These are phyloP conservation scores for Papilio machaon DNA, from an alignment of 1,140 invertebrate species.

Conservation along the genomic window DNA sequence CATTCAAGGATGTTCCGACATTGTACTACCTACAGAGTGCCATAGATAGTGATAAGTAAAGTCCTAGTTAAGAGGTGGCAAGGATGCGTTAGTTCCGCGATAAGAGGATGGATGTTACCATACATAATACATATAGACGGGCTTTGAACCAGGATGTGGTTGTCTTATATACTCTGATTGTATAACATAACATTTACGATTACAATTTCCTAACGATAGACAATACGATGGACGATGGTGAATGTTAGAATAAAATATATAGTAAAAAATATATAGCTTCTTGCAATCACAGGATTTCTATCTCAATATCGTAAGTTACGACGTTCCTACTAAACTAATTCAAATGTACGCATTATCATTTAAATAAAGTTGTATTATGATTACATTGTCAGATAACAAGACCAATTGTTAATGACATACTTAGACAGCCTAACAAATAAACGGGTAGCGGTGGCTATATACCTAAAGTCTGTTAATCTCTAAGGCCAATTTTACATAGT, in stretches of 20 bases:
- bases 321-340: too few relatives aligned
- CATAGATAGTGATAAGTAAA: constrained; percentile 20
- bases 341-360: too few relatives aligned
- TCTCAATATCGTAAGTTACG: too few relatives aligned
- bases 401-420: not conserved
- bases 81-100: constrained; percentile 27
- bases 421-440: not conserved
- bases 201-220: too few relatives aligned
- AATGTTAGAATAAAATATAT: too few relatives aligned
- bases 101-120: not conserved
- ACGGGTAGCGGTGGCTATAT: not conserved
- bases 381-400: too few relatives aligned
- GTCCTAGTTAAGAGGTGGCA: constrained; percentile 1
- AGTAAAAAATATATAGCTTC: too few relatives aligned
- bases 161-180: not conserved
- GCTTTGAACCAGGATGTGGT: not conserved
- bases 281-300: too few relatives aligned
- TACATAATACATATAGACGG: constrained; percentile 1
- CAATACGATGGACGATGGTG: too few relatives aligned
- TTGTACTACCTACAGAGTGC: not conserved
- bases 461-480: too few relatives aligned
- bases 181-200: not conserved
- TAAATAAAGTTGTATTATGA: too few relatives aligned
- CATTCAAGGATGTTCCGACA: constrained; percentile 2
- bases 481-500: constrained; percentile 27